These are phyloP conservation scores for Hermaeophaga mercurialis DNA, from an alignment of 2,888 invertebrate genomes.

Conservation along the genomic window DNA sequence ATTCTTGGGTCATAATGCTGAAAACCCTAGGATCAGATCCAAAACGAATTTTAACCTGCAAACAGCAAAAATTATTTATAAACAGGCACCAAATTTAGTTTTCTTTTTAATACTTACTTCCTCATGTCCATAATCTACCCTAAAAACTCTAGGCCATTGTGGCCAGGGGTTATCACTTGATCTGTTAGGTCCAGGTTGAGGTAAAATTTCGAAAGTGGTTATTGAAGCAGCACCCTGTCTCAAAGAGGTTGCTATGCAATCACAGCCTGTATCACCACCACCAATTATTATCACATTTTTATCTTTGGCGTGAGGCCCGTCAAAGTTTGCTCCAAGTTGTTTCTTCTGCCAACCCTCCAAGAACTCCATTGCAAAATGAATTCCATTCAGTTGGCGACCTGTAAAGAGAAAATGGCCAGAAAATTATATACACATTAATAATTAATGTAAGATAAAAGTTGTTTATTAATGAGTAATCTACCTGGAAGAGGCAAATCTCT, in stretches of 20 bases:
- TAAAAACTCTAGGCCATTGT: constrained; percentile 95
- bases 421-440: background rate
- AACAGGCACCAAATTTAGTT: background rate
- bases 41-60: constrained; percentile 74
- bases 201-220: constrained; percentile 96
- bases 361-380: constrained; percentile 98
- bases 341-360: constrained; percentile 96
- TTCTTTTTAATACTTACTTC: constrained; percentile 63
- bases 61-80: background rate
- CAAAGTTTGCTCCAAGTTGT: constrained; percentile 71
- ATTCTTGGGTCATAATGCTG: constrained; percentile 93
- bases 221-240: constrained; percentile 90
- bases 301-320: constrained; percentile 79
- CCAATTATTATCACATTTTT: constrained; percentile 94
- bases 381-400: constrained; percentile 82
- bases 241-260: constrained; percentile 97
- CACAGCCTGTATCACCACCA: constrained; percentile 88
- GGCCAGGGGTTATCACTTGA: constrained; percentile 97
- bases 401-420: constrained; percentile 8
- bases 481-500: constrained; percentile 84
- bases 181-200: constrained; percentile 82
- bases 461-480: constrained; percentile 55
- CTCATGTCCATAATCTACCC: constrained; percentile 97
- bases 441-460: background rate
- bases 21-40: constrained; percentile 93